These are phyloP conservation scores for Fregetta grallaria DNA, from an alignment of 2,113 vertebrate species.

Conservation along the genomic window DNA sequence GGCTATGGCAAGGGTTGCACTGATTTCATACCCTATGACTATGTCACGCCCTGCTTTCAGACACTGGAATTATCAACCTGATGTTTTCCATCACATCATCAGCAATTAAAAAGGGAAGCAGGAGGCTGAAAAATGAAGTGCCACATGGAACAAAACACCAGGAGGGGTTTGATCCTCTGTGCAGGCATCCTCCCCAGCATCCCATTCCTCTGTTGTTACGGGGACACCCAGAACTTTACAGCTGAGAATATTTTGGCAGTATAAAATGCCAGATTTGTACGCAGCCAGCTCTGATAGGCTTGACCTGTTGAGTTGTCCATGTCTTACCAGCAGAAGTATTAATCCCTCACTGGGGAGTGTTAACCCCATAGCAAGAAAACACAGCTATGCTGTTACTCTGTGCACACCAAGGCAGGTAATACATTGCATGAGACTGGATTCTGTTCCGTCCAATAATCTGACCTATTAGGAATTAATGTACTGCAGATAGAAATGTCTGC, in stretches of 20 bases:
- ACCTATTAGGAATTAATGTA: slow-evolving; percentile 48
- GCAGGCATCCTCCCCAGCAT: background rate
- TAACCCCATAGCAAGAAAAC: background rate
- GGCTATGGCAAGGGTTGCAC: background rate
- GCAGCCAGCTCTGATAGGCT: background rate
- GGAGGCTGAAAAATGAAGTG: background rate
- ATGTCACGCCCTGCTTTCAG: background rate
- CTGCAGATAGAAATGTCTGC: slow-evolving; percentile 58
- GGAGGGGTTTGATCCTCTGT: background rate
- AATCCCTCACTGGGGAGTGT: background rate
- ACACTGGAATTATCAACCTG: background rate
- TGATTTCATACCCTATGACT: background rate
- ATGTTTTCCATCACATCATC: background rate
- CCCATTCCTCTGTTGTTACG: background rate
- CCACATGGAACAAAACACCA: background rate
- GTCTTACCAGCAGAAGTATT: background rate
- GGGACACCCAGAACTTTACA: background rate
- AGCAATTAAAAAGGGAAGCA: background rate
- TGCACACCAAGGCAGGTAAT: background rate
- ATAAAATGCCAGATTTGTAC: background rate
- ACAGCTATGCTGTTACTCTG: background rate
- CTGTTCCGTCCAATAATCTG: background rate
- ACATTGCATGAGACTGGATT: background rate
- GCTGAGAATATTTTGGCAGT: background rate
- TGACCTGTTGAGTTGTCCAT: background rate